Conservation (phyloP, 1,140 invertebrate genomes). For the Drosophila hydei region DNA sequence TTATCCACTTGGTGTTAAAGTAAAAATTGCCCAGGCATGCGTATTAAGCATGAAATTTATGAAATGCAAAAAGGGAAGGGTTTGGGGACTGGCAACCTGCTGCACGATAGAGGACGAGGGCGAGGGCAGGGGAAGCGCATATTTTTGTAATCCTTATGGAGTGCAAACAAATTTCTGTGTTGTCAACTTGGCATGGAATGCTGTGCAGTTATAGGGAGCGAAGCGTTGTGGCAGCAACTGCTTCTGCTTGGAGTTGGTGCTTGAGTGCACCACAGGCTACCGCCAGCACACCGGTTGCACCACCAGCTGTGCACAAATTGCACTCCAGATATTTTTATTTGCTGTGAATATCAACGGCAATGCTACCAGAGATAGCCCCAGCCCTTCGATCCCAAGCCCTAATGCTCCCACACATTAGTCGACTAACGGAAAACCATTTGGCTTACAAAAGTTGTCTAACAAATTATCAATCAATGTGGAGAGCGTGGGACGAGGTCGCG, state of each 20-base stretch:
- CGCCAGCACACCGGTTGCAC: slow-evolving; percentile 68
- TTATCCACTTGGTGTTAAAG: slow-evolving; percentile 77
- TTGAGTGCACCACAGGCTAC: slow-evolving; percentile 61
- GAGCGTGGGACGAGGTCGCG: slow-evolving; percentile 16
- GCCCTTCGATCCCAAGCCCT: not conserved
- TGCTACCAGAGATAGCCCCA: slow-evolving; percentile 18
- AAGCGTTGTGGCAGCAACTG: slow-evolving; percentile 27
- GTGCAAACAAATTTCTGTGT: slow-evolving; percentile 82
- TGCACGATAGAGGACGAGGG: not conserved
- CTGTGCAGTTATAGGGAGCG: not conserved
- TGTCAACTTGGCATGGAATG: slow-evolving; percentile 57
- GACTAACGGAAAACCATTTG: slow-evolving; percentile 15
- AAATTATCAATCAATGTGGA: slow-evolving; percentile 35
- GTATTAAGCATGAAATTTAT: slow-evolving; percentile 82
- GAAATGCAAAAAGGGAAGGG: slow-evolving; percentile 27
- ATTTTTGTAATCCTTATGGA: slow-evolving; percentile 81
- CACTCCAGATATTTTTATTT: slow-evolving; percentile 81
- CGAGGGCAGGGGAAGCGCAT: slow-evolving; percentile 41
- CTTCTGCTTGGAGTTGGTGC: slow-evolving; percentile 21
- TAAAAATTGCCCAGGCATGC: slow-evolving; percentile 77
- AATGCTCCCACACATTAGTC: slow-evolving; percentile 4
- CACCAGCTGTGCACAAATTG: slow-evolving; percentile 81
- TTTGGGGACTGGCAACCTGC: slow-evolving; percentile 22
- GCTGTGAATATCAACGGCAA: slow-evolving; percentile 68
- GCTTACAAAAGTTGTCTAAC: slow-evolving; percentile 23